Evolutionary conservation across 2,888 invertebrate species (phyloP), one percentile per base, ranked within the genome.

Genomic region (Acrobasis repandana): DNA sequence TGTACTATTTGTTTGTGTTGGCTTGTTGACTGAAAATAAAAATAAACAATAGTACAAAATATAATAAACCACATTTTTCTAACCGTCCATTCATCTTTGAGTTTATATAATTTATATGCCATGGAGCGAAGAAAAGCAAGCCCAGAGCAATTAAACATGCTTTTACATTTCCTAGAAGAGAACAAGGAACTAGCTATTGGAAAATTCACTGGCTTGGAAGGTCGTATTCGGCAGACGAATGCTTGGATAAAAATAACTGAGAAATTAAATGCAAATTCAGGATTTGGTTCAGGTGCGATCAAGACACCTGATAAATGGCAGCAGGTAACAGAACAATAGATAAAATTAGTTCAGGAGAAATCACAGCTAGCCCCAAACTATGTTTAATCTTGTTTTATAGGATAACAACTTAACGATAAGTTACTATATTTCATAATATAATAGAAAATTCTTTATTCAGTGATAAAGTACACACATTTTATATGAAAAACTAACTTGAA

Each of bases 281-380:
- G 84, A 49, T 85, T 85, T 65, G 83, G 84, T 46, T 84, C 85
- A 1, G 85, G 85, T 58, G 85, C 85, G 58, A 83, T 85, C 20
- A 85, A 85, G 67, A 85, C 85, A 36, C 85, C 85, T n/a, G 82
- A 83, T 71, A 85, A 85, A 69, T 85, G 85, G 85, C 85, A 85
- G 69, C 85, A 85, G 80, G 85, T 82, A 67, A 57, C 47, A 16
- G 8, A 47, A 16, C 38, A 60, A 43, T 20, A 49, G 56, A 57
- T 34, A 48, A 3, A 15, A 15, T 9, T n/a, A n/a, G n/a, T n/a
- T n/a, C n/a, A n/a, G n/a, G n/a, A n/a, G n/a, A n/a, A n/a, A n/a
- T n/a, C n/a, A n/a, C n/a, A n/a, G n/a, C n/a, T n/a, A n/a, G n/a
- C n/a, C n/a, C n/a, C n/a, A n/a, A n/a, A n/a, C n/a, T n/a, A n/a